phyloP scores from a whole-genome alignment of 2,113 vertebrate genomes.

The Alexandromys fortis region DNA sequence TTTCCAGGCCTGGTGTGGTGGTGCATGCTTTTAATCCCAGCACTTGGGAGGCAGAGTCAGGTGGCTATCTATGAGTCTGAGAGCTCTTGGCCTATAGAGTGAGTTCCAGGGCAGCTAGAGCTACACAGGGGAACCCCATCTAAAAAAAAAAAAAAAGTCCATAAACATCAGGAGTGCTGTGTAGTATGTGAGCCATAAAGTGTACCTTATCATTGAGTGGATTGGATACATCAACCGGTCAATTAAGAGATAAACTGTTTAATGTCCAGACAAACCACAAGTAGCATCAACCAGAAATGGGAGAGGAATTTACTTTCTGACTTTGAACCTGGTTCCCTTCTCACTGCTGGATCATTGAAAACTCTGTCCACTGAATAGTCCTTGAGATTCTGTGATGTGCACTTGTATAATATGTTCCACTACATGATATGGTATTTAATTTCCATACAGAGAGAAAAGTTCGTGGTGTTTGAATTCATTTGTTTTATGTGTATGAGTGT shows the following conservation, averaged over 20 bases:
- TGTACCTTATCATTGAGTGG: neutral
- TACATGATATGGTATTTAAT: neutral
- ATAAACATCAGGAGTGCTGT: neutral
- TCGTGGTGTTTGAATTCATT: neutral
- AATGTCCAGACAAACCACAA: no score
- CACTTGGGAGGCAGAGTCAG: no score
- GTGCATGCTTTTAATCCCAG: no score
- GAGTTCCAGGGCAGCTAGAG: no score
- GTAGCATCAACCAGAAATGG: neutral
- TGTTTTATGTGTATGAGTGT: neutral
- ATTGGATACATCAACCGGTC: neutral
- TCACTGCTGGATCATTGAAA: neutral
- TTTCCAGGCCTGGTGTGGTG: no score
- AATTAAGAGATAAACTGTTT: neutral
- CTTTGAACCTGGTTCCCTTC: neutral
- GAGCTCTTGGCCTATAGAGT: no score
- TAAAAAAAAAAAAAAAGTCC: neutral
- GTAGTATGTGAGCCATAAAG: no score
- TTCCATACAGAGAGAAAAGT: neutral
- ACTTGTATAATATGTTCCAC: neutral
- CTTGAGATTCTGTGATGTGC: accelerated
- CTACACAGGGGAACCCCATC: no score
- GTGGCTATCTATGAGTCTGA: no score
- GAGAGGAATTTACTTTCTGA: neutral
- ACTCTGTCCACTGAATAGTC: neutral